phyloP scores from a whole-genome alignment of 2,113 vertebrate species.

The Chitala chitala region DNA sequence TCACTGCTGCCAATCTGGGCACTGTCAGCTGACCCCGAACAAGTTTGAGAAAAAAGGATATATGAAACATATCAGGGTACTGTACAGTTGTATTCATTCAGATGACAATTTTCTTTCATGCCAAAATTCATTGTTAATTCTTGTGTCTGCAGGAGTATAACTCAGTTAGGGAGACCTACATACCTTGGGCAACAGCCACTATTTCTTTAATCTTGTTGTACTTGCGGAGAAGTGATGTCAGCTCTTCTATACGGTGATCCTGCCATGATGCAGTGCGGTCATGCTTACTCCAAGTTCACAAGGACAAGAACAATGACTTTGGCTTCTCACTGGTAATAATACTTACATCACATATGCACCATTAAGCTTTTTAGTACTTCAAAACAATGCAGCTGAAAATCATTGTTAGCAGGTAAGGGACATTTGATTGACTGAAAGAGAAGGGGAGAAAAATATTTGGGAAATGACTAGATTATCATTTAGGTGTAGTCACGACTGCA shows the following conservation, averaged over 20 bases:
- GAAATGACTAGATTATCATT: no score
- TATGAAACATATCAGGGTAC: background rate
- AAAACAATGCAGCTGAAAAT: no score
- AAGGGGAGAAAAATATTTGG: no score
- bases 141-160: background rate
- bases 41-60: background rate
- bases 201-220: constrained; percentile 77
- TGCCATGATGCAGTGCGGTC: constrained; percentile 39
- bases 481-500: no score
- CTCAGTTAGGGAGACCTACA: background rate
- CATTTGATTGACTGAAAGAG: no score
- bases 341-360: background rate
- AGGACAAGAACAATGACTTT: background rate
- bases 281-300: background rate
- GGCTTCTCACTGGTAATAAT: background rate
- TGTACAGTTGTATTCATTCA: no score
- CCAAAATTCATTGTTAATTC: no score
- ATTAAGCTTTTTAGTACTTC: no score
- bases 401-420: no score
- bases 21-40: constrained; percentile 60
- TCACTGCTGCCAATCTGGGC: constrained; percentile 66
- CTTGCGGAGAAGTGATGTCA: constrained; percentile 73
- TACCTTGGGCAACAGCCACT: constrained; percentile 54
- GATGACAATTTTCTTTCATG: no score
- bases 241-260: constrained; percentile 88